These are phyloP conservation scores for Cheirogaleus medius DNA, from an alignment of 2,113 vertebrate genomes.

Conservation along the genomic window DNA sequence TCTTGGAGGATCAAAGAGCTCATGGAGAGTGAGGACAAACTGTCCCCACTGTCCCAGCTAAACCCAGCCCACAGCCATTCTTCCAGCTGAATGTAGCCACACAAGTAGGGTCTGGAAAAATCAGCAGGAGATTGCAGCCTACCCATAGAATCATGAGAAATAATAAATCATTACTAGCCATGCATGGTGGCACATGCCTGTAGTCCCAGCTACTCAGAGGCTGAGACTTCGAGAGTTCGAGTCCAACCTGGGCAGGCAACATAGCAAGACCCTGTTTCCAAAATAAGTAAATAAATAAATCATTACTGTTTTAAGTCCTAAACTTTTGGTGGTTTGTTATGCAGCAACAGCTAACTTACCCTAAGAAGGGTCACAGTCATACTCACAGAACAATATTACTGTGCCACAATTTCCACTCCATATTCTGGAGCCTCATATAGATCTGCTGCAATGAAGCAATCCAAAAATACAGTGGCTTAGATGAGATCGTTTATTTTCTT, in stretches of 20 bases:
- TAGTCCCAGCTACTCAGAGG: too few relatives aligned
- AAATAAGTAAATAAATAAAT: neutral
- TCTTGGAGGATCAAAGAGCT: neutral
- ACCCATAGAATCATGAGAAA: neutral
- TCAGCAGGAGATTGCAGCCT: neutral
- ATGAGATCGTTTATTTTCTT: neutral
- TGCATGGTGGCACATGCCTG: too few relatives aligned
- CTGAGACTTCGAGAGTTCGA: too few relatives aligned
- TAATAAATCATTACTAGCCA: neutral
- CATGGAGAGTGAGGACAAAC: neutral
- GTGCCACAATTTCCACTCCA: neutral
- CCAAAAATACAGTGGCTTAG: neutral
- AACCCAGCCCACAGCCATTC: neutral
- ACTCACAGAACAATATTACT: neutral
- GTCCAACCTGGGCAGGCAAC: too few relatives aligned
- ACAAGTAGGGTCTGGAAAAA: neutral
- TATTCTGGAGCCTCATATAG: neutral
- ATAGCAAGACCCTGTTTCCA: too few relatives aligned
- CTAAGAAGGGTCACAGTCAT: neutral
- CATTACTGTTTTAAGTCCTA: neutral
- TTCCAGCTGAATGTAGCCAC: neutral
- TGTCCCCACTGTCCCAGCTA: neutral
- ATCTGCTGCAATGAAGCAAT: neutral
- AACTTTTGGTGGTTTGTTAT: neutral
- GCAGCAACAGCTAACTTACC: neutral